Conservation (phyloP, 2,888 invertebrate genomes). For the Catocala nupta region DNA sequence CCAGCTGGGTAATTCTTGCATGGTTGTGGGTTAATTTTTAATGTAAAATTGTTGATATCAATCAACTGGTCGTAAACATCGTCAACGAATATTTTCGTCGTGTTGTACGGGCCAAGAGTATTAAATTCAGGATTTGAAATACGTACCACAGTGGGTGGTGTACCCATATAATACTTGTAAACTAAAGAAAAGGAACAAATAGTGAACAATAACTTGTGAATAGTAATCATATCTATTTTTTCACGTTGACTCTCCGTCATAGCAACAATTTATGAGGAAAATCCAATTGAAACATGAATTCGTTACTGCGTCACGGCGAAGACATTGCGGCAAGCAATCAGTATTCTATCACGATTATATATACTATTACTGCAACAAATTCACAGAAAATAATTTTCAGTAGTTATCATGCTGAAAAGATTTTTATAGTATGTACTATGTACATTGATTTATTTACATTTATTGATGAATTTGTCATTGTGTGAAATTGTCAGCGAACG, state of each 20-base stretch:
- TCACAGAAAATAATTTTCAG: no score
- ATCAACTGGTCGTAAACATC: slow-evolving; percentile 77
- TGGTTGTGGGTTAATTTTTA: slow-evolving; percentile 87
- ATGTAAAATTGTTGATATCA: slow-evolving; percentile 88
- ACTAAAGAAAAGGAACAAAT: slow-evolving; percentile 52
- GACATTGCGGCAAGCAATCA: no score
- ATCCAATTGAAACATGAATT: no score
- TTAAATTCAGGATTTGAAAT: slow-evolving; percentile 63
- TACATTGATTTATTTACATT: no score
- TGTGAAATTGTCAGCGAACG: no score
- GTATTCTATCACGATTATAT: no score
- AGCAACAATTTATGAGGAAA: slow-evolving; percentile 18
- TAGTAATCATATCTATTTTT: slow-evolving; percentile 57
- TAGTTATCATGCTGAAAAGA: no score
- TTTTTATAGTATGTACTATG: no score
- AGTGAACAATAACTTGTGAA: slow-evolving; percentile 58
- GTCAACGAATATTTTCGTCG: slow-evolving; percentile 42
- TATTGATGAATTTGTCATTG: no score
- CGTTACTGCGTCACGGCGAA: no score
- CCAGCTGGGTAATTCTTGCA: slow-evolving; percentile 77
- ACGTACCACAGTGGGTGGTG: slow-evolving; percentile 40
- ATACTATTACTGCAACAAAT: no score
- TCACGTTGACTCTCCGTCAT: slow-evolving; percentile 59
- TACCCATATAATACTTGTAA: slow-evolving; percentile 56
- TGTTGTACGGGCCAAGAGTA: slow-evolving; percentile 63